Evolutionary conservation across 2,888 invertebrate genomes (phyloP), one percentile per base, ranked within the genome.

Genomic region (Ypsolopha sequella): DNA sequence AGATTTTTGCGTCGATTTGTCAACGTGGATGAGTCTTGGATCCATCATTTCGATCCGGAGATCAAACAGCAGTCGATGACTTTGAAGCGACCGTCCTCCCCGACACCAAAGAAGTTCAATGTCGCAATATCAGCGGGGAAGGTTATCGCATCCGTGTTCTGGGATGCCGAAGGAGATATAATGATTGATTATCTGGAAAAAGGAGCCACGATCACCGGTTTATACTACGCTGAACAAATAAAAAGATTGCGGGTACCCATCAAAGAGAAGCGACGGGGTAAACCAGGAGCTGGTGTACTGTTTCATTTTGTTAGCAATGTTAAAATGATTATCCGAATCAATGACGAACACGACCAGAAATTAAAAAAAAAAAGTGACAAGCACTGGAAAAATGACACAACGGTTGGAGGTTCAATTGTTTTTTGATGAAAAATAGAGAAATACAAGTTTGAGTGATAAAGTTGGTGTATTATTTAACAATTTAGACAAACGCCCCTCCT

Each of bases 1-100:
- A 39, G 2, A 3, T n/a, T 39, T 39, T 39, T 39, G 1, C 10
- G n/a, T 59, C 58, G 48, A 55, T 69, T 74, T 77, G 77, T 76
- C 1, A 44, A 2, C 11, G 6, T 9, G 9, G 44, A 6, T 44
- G 44, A 44, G 11, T 36, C 48, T 9, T 41, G 50, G 50, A 14
- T 39, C 35, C 41, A 50, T 14, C 33, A 50, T 14, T 41, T 14
- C 14, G 41, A 50, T 34, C 50, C 50, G 41, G 50, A 41, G 14
- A 33, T 33, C 8, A 50, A 50, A 35, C 41, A 41, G 34, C n/a
- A 50, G 24, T 50, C 50, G 1, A 50, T 50, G 50, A 8, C 8
- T 2, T 41, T 41, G 48, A 36, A 48, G 9, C 9, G n/a, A 13
- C 3, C 9, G n/a, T 6, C 8, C 7, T 10, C 48, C n/a, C 41